phyloP scores from a whole-genome alignment of 2,113 vertebrate genomes.

The Oenanthe melanoleuca region DNA sequence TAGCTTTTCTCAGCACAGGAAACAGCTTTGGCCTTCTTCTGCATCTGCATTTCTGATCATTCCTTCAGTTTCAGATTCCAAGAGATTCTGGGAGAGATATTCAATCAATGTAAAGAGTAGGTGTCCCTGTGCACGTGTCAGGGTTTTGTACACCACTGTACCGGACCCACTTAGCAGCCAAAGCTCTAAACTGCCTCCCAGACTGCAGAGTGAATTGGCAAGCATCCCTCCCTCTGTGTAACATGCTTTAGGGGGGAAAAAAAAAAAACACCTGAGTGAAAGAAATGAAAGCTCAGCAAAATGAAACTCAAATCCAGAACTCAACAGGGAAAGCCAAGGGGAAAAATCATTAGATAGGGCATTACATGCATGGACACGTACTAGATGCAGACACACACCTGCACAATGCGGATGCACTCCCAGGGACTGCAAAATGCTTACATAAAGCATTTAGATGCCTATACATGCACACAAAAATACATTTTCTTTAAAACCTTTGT shows the following conservation, averaged over 20 bases:
- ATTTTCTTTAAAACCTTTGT: neutral
- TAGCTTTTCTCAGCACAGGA: neutral
- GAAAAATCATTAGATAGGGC: constrained; percentile 49
- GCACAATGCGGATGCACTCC: constrained; percentile 3
- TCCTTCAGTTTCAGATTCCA: neutral
- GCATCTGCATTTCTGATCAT: neutral
- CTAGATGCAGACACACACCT: constrained; percentile 48
- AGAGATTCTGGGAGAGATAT: neutral
- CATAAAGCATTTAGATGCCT: neutral
- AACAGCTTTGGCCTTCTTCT: neutral
- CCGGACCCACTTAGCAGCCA: neutral
- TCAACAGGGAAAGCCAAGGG: constrained; percentile 36
- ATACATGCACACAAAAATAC: neutral
- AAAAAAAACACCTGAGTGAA: neutral
- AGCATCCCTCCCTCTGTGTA: constrained; percentile 9
- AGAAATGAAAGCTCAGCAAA: constrained; percentile 58
- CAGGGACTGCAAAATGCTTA: neutral
- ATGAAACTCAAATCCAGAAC: constrained; percentile 8
- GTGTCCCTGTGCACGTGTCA: neutral
- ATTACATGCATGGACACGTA: constrained; percentile 63
- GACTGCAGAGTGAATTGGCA: neutral
- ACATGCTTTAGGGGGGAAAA: neutral
- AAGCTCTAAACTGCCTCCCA: neutral
- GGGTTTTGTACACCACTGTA: neutral
- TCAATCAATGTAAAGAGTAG: neutral